Evolutionary conservation across 2,888 invertebrate genomes (phyloP), one percentile per base, ranked within the genome.

Genomic region (Perithous albicinctus): DNA sequence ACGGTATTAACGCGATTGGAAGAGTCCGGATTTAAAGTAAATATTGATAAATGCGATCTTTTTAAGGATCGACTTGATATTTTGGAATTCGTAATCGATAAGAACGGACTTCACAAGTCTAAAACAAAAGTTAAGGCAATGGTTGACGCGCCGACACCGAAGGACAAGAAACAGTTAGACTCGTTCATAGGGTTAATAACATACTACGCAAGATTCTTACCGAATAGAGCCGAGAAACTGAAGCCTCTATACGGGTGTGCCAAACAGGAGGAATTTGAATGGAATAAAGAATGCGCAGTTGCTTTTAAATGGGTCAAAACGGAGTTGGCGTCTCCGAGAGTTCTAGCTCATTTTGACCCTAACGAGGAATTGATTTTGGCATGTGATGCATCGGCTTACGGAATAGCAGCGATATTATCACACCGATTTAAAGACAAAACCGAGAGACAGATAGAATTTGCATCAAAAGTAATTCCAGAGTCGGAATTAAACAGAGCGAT

Each of bases 161-260:
- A 23, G 7, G 78, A 87, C 70, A 80, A 78, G 7, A 80, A 84
- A 35, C 78, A 86, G 69, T 70, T 89, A 26, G 78, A 76, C 46
- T 86, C 87, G 66, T 88, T 88, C 78, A 66, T 87, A 12, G 89
- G 89, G 29, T 38, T 88, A 20, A 77, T 89, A 23, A 90, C 89
- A 66, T 92, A 89, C 84, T 91, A 91, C 75, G 83, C 88, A 4
- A 87, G 86, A 76, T 91, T 91, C 81, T 81, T 91, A 1, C 80
- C 83, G 54, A 85, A 88, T 59, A 83, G 89, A 48, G 69, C 89
- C 3, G 54, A 56, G 15, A 85, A 85, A 56, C 83, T 86, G n/a
- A 78, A 80, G 7, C 88, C 90, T 6, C 74, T 90, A 3, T 86
- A 89, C 67, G 69, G 77, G 0, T 79, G 89, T 3, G 64, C 87